Percentiles rank a stretch among this genome's conserved stretches.
These are phyloP conservation scores for Seira ritae DNA, from an alignment of 2,888 invertebrate species.

Conservation along the genomic window DNA sequence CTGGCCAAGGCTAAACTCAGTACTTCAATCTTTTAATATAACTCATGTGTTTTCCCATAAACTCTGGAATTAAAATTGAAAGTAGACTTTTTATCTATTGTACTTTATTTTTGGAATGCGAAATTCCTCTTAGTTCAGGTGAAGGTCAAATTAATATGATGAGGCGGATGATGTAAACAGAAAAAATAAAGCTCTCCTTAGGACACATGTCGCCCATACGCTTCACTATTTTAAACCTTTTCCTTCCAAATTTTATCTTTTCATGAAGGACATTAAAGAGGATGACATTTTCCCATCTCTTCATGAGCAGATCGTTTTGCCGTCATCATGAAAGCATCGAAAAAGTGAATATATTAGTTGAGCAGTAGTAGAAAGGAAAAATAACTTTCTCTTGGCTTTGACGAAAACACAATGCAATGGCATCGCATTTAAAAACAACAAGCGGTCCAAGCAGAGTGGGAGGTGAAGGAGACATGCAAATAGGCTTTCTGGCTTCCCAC, in stretches of 20 bases:
- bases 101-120: no score
- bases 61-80: no score
- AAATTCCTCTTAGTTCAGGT: no score
- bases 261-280: background rate
- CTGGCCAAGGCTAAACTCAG: no score
- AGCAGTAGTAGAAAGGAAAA: background rate
- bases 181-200: no score
- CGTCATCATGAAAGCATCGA: background rate
- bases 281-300: constrained; percentile 7
- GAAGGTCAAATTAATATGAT: no score
- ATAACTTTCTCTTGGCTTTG: background rate
- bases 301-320: background rate
- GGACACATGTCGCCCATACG: no score
- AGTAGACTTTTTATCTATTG: no score
- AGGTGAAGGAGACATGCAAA: constrained; percentile 11
- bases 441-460: background rate
- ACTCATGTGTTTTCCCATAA: no score
- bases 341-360: background rate
- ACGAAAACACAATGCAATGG: background rate
- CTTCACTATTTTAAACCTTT: no score
- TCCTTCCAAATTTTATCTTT: background rate
- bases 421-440: background rate
- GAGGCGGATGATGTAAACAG: no score
- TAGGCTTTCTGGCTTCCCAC: constrained; percentile 35
- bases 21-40: no score